These are phyloP conservation scores for Macrophya alboannulata DNA, from an alignment of 2,888 invertebrate species.

Conservation along the genomic window DNA sequence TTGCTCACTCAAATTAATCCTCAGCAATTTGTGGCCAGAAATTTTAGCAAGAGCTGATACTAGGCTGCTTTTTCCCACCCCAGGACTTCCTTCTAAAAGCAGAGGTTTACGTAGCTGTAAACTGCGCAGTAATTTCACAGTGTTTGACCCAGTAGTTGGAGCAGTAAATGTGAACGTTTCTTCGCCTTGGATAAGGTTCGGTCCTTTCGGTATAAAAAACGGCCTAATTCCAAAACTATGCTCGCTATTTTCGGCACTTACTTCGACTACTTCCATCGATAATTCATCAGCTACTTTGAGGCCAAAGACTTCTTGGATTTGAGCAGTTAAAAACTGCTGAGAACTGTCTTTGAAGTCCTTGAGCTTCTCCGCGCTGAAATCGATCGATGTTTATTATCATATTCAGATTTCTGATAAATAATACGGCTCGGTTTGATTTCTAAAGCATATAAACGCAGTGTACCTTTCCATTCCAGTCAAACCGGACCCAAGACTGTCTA, in stretches of 20 bases:
- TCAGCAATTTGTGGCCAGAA: slow-evolving; percentile 91
- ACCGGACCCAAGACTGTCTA: slow-evolving; percentile 96
- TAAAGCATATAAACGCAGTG: slow-evolving; percentile 75
- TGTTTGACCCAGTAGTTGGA: slow-evolving; percentile 91
- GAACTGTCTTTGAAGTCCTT: slow-evolving; percentile 80
- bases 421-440: neutral
- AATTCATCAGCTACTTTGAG: slow-evolving; percentile 58
- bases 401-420: neutral
- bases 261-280: slow-evolving; percentile 62
- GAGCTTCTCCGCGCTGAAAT: slow-evolving; percentile 73
- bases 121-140: slow-evolving; percentile 92
- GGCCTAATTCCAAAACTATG: slow-evolving; percentile 88
- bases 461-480: slow-evolving; percentile 87
- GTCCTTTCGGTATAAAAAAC: slow-evolving; percentile 87
- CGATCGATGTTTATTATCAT: slow-evolving; percentile 62
- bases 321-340: slow-evolving; percentile 82
- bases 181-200: slow-evolving; percentile 66
- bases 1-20: slow-evolving; percentile 99
- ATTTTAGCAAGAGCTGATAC: slow-evolving; percentile 94
- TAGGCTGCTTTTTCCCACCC: slow-evolving; percentile 98
- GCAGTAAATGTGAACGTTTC: slow-evolving; percentile 88
- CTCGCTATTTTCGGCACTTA: slow-evolving; percentile 78
- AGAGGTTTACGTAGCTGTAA: slow-evolving; percentile 96
- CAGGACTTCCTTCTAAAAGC: slow-evolving; percentile 97
- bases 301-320: slow-evolving; percentile 78